Percentiles rank a stretch among this genome's conserved stretches.
phyloP scores from a whole-genome alignment of 2,797 vertebrate species.

The Chloroceryle inda region DNA sequence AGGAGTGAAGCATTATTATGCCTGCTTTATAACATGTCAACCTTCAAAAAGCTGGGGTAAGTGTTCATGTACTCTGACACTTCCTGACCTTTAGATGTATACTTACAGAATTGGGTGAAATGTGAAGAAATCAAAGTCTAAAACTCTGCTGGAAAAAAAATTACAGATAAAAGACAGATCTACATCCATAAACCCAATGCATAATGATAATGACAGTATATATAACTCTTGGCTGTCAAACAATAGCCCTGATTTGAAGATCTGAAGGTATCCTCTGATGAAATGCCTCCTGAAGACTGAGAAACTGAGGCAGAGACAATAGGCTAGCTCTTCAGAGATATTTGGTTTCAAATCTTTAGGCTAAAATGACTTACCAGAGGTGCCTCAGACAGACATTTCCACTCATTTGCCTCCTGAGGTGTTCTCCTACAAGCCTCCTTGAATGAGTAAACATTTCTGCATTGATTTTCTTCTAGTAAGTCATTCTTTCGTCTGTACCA shows the following conservation, averaged over 20 bases:
- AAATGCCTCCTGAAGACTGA: neutral
- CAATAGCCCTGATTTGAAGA: neutral
- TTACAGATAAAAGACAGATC: neutral
- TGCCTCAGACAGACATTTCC: neutral
- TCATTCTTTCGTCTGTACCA: neutral
- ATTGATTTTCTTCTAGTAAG: neutral
- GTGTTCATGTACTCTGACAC: neutral
- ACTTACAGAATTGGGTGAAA: neutral
- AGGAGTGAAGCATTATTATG: slow-evolving; percentile 11
- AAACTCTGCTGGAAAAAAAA: neutral
- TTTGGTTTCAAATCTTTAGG: neutral
- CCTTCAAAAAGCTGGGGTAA: neutral
- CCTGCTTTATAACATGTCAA: neutral
- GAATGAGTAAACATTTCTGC: neutral
- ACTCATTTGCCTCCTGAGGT: neutral
- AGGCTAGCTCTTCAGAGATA: neutral
- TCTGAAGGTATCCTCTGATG: neutral
- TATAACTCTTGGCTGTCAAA: neutral
- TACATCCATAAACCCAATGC: neutral
- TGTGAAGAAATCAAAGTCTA: neutral
- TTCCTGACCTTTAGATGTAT: neutral
- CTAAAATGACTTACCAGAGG: neutral
- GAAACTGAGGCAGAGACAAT: neutral
- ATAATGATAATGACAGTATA: neutral
- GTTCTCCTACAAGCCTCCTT: neutral